Evolutionary conservation across 2,113 vertebrate species (phyloP), one percentile per base, ranked within the genome.

Genomic region (Penelope pileata): DNA sequence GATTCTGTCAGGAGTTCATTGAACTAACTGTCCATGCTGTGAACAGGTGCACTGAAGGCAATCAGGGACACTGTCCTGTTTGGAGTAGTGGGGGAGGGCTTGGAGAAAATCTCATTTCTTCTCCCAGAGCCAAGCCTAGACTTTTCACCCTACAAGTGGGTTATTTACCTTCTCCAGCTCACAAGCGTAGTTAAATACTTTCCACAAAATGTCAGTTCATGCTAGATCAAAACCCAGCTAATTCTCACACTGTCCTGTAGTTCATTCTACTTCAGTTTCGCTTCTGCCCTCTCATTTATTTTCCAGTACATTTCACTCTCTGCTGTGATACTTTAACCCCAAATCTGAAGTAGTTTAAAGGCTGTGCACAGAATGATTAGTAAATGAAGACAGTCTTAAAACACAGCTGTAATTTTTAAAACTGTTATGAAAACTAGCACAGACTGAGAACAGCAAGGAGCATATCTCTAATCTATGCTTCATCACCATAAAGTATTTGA

Each of bases 11-110:
- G 90, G 68, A 77, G 93, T 77, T 83, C 80, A 8, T 19, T 4
- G 72, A 91, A 75, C 72, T 66, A 67, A 56, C 59, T 56, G 2
- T n/a, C 26, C 86, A 18, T 15, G 18, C 3, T 7, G 24, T 70
- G 89, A 95, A 97, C 97, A 97, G 97, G 97, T 97, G 97, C 91
- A 56, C n/a, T 21, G 64, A 68, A 94, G 96, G 93, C 91, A 86
- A 96, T 88, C 90, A 81, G 85, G 84, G 96, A 96, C 96, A 96
- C 50, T 34, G 58, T 73, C 36, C 63, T n/a, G 40, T 60, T 42
- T 59, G 80, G 45, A 74, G 16, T 4, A 54, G 34, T 27, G 88
- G 67, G 83, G 79, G 68, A 81, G 76, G 88, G 64, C 38, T 68
- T 68, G 59, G 48, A 90, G 70, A 60, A 79, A 68, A 86, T 26